Conservation (phyloP, 37 sponge, comb jelly and placozoan species). For the Beroe ovata region DNA sequence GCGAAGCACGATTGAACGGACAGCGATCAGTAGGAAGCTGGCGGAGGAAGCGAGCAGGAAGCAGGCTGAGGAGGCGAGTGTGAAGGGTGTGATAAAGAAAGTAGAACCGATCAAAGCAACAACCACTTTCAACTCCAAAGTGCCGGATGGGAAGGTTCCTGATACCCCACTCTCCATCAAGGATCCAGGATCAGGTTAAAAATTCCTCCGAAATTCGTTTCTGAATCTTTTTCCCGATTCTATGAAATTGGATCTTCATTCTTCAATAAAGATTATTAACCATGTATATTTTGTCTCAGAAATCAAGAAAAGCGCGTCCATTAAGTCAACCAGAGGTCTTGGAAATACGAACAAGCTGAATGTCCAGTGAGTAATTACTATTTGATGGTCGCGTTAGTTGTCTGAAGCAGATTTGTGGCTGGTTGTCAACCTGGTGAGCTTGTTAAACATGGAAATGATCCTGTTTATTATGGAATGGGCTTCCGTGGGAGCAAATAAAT, state of each 20-base stretch:
- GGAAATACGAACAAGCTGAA: conserved; percentile 24
- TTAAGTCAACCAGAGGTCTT: background rate
- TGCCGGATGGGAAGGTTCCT: too few species aligned
- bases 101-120: background rate
- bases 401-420: too few species aligned
- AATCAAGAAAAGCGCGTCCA: background rate
- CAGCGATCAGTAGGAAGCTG: conserved; percentile 51
- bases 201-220: background rate
- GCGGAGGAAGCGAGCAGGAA: background rate
- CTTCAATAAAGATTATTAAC: too few species aligned
- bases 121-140: background rate
- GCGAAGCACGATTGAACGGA: conserved; percentile 42
- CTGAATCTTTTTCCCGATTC: too few species aligned
- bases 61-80: background rate
- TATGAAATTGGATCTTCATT: too few species aligned
- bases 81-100: background rate
- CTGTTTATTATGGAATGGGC: too few species aligned
- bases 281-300: too few species aligned
- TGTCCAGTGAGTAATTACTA: conserved; percentile 31
- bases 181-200: background rate
- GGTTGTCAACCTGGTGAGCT: too few species aligned
- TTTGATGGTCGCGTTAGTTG: too few species aligned
- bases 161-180: background rate
- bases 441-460: too few species aligned
- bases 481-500: too few species aligned